phyloP scores from a whole-genome alignment of 2,888 invertebrate species.

The Macrosiphum euphorbiae region DNA sequence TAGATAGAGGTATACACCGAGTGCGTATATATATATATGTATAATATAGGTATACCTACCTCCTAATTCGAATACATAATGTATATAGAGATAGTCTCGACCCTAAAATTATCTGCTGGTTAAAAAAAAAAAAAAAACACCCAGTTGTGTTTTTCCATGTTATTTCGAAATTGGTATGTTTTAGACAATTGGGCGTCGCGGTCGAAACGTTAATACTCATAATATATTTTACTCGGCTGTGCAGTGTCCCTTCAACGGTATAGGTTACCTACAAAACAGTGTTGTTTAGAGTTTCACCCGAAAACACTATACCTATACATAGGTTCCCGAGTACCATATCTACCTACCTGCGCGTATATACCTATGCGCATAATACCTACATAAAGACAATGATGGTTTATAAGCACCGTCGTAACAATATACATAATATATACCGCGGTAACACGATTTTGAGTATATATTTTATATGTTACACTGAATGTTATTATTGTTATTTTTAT shows the following conservation, averaged over 20 bases:
- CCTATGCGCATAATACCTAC: background rate
- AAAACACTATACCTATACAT: background rate
- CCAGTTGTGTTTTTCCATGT: background rate
- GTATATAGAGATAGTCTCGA: background rate
- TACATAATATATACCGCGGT: no score
- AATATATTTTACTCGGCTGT: background rate
- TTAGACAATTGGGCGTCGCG: background rate
- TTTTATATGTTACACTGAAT: background rate
- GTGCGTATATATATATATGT: background rate
- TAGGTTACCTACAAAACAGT: background rate
- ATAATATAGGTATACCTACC: background rate
- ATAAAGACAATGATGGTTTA: slow-evolving; percentile 8
- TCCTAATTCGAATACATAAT: slow-evolving; percentile 19
- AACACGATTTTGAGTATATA: background rate
- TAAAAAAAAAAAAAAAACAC: slow-evolving; percentile 20
- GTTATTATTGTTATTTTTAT: slow-evolving; percentile 43
- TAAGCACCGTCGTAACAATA: background rate
- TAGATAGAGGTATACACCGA: background rate
- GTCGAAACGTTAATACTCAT: background rate
- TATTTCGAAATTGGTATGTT: background rate
- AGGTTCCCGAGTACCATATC: background rate
- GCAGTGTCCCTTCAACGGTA: background rate
- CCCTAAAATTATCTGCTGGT: slow-evolving; percentile 57
- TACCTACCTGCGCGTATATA: no score
- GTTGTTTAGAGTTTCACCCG: background rate